phyloP scores from a whole-genome alignment of 30 jellyfish, hydroid and myxozoan species.

The Cassiopea xamachana region DNA sequence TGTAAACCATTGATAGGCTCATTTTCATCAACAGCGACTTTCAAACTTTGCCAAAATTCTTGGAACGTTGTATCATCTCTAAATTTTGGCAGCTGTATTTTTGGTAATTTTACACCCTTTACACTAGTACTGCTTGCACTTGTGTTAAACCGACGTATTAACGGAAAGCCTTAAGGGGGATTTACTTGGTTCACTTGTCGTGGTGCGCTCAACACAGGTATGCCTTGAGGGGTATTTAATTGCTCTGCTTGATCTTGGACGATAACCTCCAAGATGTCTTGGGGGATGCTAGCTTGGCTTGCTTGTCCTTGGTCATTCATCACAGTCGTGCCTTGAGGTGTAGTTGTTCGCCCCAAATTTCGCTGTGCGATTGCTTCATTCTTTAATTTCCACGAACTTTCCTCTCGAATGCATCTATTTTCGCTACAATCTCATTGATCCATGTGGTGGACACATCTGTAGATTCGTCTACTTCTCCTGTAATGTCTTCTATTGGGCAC shows the following conservation, averaged over 20 bases:
- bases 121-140: not conserved
- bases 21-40: conserved; percentile 55
- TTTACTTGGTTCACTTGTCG: not conserved
- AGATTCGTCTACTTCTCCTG: conserved; percentile 30
- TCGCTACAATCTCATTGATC: conserved; percentile 10
- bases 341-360: not conserved
- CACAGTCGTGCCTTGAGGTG: not conserved
- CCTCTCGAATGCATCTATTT: conserved; percentile 2
- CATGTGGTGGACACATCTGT: conserved; percentile 14
- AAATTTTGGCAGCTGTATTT: conserved; percentile 22
- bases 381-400: not conserved
- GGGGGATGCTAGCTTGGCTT: not conserved
- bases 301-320: not conserved
- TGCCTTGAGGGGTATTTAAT: not conserved
- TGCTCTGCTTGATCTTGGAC: not conserved
- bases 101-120: conserved; percentile 33
- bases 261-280: not conserved
- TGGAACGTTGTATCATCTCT: conserved; percentile 28
- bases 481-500: conserved; percentile 24
- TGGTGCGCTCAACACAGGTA: not conserved
- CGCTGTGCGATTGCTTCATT: not conserved
- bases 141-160: not conserved
- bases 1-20: conserved; percentile 41
- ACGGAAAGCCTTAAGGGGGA: not conserved
- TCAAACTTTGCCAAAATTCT: conserved; percentile 54